Percentiles rank a stretch among this genome's conserved stretches.
These are phyloP conservation scores for Drosophila paranaensis DNA, from an alignment of 2,888 invertebrate genomes.

Conservation along the genomic window DNA sequence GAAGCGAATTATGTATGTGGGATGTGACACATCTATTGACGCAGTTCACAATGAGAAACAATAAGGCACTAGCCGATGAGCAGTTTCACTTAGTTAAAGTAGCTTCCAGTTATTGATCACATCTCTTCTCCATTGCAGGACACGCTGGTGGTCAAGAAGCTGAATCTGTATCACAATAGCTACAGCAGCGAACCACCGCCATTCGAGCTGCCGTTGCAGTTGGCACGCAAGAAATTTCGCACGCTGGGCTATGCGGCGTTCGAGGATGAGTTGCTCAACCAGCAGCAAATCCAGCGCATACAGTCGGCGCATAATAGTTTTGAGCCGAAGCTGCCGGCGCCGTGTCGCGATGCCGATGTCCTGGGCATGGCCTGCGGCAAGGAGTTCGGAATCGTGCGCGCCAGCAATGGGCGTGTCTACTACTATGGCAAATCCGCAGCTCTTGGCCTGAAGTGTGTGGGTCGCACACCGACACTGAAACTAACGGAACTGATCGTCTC, in stretches of 20 bases:
- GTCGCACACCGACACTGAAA: constrained; percentile 84
- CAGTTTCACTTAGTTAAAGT: background rate
- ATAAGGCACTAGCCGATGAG: background rate
- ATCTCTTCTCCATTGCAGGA: constrained; percentile 86
- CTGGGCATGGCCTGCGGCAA: constrained; percentile 92
- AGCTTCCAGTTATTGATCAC: background rate
- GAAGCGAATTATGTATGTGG: no score
- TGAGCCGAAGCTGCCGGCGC: constrained; percentile 86
- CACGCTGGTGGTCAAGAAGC: constrained; percentile 91
- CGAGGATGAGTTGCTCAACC: constrained; percentile 88
- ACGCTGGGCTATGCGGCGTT: constrained; percentile 90
- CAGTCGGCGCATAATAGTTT: constrained; percentile 86
- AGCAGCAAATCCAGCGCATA: constrained; percentile 85
- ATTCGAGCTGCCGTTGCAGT: constrained; percentile 89
- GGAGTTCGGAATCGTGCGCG: constrained; percentile 94
- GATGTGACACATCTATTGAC: background rate
- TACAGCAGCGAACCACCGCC: constrained; percentile 75
- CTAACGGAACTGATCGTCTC: constrained; percentile 87
- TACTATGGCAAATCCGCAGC: constrained; percentile 95
- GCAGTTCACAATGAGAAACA: background rate
- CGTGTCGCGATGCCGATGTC: constrained; percentile 91
- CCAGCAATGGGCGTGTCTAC: constrained; percentile 94
- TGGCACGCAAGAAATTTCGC: constrained; percentile 92
- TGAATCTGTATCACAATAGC: constrained; percentile 85
- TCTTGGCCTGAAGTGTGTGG: constrained; percentile 91